Conservation (phyloP, 2,113 vertebrate genomes). For the Paramormyrops kingsleyae region DNA sequence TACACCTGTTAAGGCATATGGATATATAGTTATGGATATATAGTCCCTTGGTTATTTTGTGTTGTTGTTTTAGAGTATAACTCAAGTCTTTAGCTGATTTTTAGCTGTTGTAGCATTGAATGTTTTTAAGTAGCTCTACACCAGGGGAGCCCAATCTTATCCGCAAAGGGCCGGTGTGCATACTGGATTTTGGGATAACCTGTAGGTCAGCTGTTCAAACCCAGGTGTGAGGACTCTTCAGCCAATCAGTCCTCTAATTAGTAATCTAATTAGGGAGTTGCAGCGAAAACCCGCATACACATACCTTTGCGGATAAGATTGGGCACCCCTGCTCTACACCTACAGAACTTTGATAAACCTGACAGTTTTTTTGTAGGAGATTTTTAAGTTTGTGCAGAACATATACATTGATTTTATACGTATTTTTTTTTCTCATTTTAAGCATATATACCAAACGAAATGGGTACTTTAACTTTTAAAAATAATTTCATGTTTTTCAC, state of each 20-base stretch:
- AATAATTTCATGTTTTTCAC: background rate
- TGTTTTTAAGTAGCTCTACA: background rate
- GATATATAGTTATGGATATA: background rate
- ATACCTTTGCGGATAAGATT: no score
- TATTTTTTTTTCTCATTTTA: background rate
- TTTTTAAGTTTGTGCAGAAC: background rate
- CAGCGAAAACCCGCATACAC: no score
- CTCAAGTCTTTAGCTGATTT: background rate
- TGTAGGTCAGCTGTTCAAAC: no score
- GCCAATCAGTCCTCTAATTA: no score
- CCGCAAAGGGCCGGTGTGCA: no score
- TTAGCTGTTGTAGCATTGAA: background rate
- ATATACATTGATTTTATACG: background rate
- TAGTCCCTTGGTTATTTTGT: background rate
- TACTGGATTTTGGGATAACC: no score
- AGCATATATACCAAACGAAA: background rate
- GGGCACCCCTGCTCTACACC: no score
- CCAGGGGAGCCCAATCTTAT: no score
- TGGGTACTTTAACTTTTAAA: background rate
- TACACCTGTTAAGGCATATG: background rate
- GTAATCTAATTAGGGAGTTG: no score
- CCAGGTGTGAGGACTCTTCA: no score
- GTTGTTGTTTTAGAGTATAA: background rate
- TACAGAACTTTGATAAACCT: background rate
- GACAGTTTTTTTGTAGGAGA: background rate